Base-by-base conservation (phyloP, 2,797 vertebrate species). In the Halcyon badia region DNA sequence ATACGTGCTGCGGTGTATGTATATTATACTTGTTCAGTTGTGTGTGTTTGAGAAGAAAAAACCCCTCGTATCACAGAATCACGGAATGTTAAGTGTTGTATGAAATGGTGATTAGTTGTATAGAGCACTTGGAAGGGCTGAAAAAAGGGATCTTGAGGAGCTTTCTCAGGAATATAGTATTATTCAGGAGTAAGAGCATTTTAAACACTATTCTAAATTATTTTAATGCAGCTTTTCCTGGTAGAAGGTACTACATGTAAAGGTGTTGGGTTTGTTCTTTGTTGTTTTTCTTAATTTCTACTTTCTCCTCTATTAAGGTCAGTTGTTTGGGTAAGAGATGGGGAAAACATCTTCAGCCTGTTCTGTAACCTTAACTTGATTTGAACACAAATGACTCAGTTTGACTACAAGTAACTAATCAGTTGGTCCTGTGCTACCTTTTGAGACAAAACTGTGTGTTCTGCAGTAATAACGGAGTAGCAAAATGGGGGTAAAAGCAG, bases 11-110 rank as follows among this genome's bases (percentile, higher is more conserved):
- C 4, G 5, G 15, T 58, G 42, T 88, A 35, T 72, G n/a, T 84
- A 17, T 93, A 21, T 86, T 61, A 39, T 42, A 76, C 42, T 58
- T 70, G 14, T 21, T 76, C 56, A n/a, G 16, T 22, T 70, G 11
- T 87, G 42, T 90, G 21, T 77, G 37, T 91, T 96, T 87, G 62
- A 73, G 78, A 73, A 87, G 87, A 87, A 57, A 49, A 33, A 42
- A 42, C 16, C 41, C 41, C 41, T 42, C 41, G 16, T 42, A 42
- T 17, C 41, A 42, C 41, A 42, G 41, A 42, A 42, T 42, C 41
- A 42, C 41, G 4, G 16, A 42, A 17, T 42, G 41, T 42, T 42
- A 42, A 42, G 41, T 16, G 41, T 42, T 42, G 16, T 42, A 17
- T 22, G 9, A 76, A 85, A 77, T 56, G 49, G 26, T 51, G 92